Base-by-base conservation (phyloP, 1,140 invertebrate species). In the Dreissena polymorpha region DNA sequence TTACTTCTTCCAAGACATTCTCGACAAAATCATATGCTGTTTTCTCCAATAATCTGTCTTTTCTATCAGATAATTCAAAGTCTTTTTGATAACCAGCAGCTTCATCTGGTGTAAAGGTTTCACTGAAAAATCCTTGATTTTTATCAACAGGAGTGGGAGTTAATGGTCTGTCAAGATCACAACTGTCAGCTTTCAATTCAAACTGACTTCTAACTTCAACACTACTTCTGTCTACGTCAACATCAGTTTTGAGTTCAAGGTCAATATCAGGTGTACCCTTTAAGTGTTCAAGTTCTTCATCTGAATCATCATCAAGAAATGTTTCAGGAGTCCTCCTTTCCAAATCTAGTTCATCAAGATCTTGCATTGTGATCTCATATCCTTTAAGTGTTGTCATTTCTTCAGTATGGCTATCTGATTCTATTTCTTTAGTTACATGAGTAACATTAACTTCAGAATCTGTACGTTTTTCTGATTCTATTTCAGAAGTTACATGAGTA, bases 231-330 rank as follows among this genome's bases (percentile, higher is more conserved):
- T 73, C 76, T 53, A 63, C 68, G 29, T 68, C 27, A 49, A 27
- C 64, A 50, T 69, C 83, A 18, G 50, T 67, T 50, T 78, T 68
- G 49, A 70, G 50, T n/a, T 85, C 83, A 86, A 93, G 91, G 16
- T 92, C 82, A 80, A 93, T 93, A 78, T 93, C 91, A 77, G 91
- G 91, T 50, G 86, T 90, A 80, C 94, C 94, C 88, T 94, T 94
- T 27, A 92, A 76, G 71, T 91, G 92, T 18, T 93, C 70, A 70
- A 91, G 78, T 67, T 86, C 89, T 83, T 88, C 82, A 74, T 91
- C 88, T 27, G 87, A 82, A 73, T 86, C 85, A 53, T 89, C 86
- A 29, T 89, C 84, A 67, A 83, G 74, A 70, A 63, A 71, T 70
- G 68, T 80, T 50, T 80, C 77, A 57, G 68, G 75, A 16, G 75